These are phyloP conservation scores for Mormyrus proboscirostris DNA, from an alignment of 2,797 vertebrate species.

Conservation along the genomic window DNA sequence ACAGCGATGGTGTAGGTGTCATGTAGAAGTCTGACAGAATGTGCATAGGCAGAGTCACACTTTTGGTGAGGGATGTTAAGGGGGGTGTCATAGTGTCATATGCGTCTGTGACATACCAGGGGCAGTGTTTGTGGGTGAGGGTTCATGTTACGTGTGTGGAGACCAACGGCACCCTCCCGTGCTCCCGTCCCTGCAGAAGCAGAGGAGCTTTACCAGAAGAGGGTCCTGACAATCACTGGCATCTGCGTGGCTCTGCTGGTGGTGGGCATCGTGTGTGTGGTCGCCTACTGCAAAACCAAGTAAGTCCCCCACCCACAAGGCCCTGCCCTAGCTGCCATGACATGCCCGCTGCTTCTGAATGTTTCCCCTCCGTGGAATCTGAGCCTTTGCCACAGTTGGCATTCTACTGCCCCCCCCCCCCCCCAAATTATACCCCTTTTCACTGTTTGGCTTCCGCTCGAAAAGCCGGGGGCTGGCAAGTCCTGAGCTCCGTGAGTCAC, in stretches of 20 bases:
- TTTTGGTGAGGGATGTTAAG: background rate
- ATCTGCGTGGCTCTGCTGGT: slow-evolving; percentile 95
- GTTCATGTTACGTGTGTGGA: background rate
- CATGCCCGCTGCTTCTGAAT: background rate
- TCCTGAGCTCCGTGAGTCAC: background rate
- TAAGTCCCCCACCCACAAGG: slow-evolving; percentile 62
- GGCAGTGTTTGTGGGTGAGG: background rate
- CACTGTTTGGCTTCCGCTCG: background rate
- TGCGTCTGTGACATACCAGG: background rate
- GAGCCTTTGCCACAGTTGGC: background rate
- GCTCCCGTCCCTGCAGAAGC: slow-evolving; percentile 70
- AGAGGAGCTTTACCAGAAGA: slow-evolving; percentile 97
- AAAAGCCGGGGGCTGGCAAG: background rate
- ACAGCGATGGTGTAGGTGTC: background rate
- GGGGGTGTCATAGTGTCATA: background rate
- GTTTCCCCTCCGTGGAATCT: background rate
- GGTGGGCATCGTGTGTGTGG: slow-evolving; percentile 96
- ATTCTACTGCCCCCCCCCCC: background rate
- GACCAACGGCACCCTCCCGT: slow-evolving; percentile 22
- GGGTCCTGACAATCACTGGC: slow-evolving; percentile 95
- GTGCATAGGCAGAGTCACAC: background rate
- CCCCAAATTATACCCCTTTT: background rate
- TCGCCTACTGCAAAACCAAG: slow-evolving; percentile 99
- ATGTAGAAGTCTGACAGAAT: background rate
- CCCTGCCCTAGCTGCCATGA: background rate